Percentiles rank a stretch among this genome's conserved stretches.
Conservation (phyloP, 2,888 invertebrate species). For the Cyclophora punctaria region DNA sequence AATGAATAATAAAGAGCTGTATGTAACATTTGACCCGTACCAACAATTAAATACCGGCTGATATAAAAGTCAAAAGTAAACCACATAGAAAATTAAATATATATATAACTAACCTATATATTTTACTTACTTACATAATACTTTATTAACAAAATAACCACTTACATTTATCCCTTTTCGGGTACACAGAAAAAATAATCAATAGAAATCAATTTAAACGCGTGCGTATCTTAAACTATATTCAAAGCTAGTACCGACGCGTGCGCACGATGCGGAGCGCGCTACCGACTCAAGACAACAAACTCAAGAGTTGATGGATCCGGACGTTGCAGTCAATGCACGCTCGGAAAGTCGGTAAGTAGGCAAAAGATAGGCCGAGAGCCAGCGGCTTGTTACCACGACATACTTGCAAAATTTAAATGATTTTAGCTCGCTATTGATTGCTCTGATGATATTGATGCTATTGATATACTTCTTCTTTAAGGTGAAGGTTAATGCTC, state of each 20-base stretch:
- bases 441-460: too few relatives aligned
- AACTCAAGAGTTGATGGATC: constrained; percentile 27
- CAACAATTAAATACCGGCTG: too few relatives aligned
- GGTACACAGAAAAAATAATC: not conserved
- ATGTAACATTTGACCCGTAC: too few relatives aligned
- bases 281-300: constrained; percentile 32
- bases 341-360: constrained; percentile 12
- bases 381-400: not conserved
- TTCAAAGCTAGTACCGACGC: constrained; percentile 16
- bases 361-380: constrained; percentile 3
- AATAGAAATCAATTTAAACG: not conserved
- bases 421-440: too few relatives aligned
- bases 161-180: not conserved
- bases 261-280: constrained; percentile 44
- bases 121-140: not conserved
- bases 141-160: not conserved
- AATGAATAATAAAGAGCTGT: too few relatives aligned
- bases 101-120: not conserved
- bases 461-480: too few relatives aligned
- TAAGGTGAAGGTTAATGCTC: too few relatives aligned
- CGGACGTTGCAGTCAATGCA: constrained; percentile 6
- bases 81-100: not conserved
- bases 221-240: not conserved
- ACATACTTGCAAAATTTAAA: too few relatives aligned
- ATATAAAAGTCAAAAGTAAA: too few relatives aligned